Evolutionary conservation across 2,888 invertebrate species (phyloP), one percentile per base, ranked within the genome.

Genomic region (Torymus texanus): DNA sequence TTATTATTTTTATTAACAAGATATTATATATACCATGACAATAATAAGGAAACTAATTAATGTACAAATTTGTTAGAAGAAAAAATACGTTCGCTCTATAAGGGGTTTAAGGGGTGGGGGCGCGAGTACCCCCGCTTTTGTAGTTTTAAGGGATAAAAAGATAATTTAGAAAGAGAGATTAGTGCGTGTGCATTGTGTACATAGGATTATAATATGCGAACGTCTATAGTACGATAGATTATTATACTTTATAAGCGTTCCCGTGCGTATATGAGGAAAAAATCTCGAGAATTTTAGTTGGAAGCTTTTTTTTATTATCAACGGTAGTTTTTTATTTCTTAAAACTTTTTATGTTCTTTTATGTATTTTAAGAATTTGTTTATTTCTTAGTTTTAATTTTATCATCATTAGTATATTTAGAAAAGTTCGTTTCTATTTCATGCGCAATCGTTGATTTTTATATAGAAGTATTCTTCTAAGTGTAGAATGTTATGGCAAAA

Each of bases 1-100:
- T 89, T 89, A 90, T 89, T 90, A 89, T 90, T 90, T 90, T 90
- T 90, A 90, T 89, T 89, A 88, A 90, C 88, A 88, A 89, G 85
- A 86, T 85, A 86, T 84, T 84, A 84, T 85, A 87, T 86, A 85
- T 85, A 84, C 79, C 83, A 84, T 84, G 90, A 90, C 89, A 89
- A 90, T 88, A 90, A 90, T 89, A 88, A 89, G 86, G 83, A 89
- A 89, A 89, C 88, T 90, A 90, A 90, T 89, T 89, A 89, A 90
- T 89, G 90, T 90, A 90, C 90, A 90, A 90, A 90, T 89, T 90
- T 89, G 89, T 90, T 90, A 89, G 88, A 79, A 76, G 58, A 58
- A 78, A 68, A 66, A 75, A 78, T 85, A 88, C 86, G 86, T 88
- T 86, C 87, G 88, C 86, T 85, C 63, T 78, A 74, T 74, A 71